Evolutionary conservation across 2,888 invertebrate species (phyloP).

Genomic region (Eupeodes luniger): DNA sequence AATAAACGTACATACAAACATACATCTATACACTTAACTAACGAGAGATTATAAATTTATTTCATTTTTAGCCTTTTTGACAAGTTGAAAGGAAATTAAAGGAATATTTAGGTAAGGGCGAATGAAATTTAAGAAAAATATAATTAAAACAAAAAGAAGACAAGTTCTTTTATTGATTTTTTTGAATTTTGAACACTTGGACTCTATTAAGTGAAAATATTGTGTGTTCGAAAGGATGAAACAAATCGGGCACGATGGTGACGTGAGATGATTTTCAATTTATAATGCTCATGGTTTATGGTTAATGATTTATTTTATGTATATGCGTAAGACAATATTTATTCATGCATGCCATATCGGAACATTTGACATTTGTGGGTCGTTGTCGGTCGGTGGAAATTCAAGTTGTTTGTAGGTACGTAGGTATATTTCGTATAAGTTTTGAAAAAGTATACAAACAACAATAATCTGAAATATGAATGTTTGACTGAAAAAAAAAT

Average conservation of each 20-base stretch:
- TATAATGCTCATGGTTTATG: slow-evolving; percentile 35
- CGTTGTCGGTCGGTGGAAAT: background rate
- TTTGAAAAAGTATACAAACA: too few species aligned
- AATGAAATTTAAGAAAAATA: slow-evolving; percentile 2
- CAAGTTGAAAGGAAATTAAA: slow-evolving; percentile 74
- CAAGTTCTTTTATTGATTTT: slow-evolving; percentile 43
- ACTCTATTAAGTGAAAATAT: slow-evolving; percentile 35
- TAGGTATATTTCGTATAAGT: too few species aligned
- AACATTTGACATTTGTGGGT: slow-evolving; percentile 35
- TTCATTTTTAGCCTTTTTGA: slow-evolving; percentile 66
- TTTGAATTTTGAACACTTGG: slow-evolving; percentile 66
- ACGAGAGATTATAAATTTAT: slow-evolving; percentile 75
- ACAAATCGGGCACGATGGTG: background rate
- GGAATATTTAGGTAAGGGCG: slow-evolving; percentile 52
- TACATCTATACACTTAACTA: slow-evolving; percentile 44
- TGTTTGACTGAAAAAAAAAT: too few species aligned
- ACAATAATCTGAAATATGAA: too few species aligned
- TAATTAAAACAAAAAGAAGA: slow-evolving; percentile 45
- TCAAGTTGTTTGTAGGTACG: background rate
- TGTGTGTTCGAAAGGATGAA: background rate
- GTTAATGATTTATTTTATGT: slow-evolving; percentile 56
- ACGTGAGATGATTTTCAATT: background rate
- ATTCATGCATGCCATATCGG: background rate
- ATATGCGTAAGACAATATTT: background rate
- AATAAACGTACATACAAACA: background rate